phyloP scores from a whole-genome alignment of 2,888 invertebrate genomes.

The Dryadula phaetusa region DNA sequence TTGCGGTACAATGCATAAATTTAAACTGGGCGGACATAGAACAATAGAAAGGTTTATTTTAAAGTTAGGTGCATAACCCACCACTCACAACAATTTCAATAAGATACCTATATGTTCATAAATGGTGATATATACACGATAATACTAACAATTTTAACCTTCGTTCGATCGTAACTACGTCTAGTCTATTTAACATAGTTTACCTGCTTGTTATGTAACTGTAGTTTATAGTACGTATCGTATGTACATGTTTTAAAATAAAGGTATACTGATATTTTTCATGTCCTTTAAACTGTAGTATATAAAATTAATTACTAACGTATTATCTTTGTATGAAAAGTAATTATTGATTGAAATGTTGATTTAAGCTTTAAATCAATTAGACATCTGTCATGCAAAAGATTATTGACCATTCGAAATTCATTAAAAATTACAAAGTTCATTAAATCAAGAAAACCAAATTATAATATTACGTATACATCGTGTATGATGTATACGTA shows the following conservation, averaged over 20 bases:
- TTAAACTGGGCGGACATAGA: not conserved
- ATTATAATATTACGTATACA: too few species aligned
- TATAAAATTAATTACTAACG: not conserved
- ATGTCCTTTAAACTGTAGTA: not conserved
- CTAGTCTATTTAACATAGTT: conserved; percentile 25
- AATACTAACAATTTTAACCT: conserved; percentile 41
- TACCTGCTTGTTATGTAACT: conserved; percentile 30
- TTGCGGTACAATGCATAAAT: not conserved
- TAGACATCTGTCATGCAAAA: not conserved
- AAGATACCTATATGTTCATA: conserved; percentile 3
- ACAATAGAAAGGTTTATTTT: not conserved
- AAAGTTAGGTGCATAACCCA: too few species aligned
- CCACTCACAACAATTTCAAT: not conserved
- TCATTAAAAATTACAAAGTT: not conserved
- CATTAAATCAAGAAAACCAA: not conserved
- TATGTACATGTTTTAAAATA: not conserved
- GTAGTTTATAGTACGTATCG: not conserved
- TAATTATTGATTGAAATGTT: conserved; percentile 1
- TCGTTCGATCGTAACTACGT: conserved; percentile 28
- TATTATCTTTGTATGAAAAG: conserved; percentile 5
- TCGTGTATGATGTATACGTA: too few species aligned
- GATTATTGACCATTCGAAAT: not conserved
- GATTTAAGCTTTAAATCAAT: conserved; percentile 3
- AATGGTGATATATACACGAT: conserved; percentile 26
- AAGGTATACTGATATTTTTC: not conserved